phyloP scores from a whole-genome alignment of 2,797 vertebrate species.

The Aldrovandia affinis region DNA sequence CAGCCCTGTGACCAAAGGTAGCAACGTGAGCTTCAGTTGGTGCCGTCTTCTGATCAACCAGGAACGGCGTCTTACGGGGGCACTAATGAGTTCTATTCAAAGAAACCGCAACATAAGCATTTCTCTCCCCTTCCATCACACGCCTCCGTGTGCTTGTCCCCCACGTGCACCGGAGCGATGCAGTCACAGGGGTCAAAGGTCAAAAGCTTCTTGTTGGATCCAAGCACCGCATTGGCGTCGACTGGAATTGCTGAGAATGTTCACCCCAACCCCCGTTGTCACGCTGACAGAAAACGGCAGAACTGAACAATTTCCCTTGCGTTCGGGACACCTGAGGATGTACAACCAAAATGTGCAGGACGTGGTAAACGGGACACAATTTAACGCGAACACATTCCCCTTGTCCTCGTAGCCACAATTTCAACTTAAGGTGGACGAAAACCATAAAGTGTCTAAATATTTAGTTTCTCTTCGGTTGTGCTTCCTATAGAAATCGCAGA shows the following conservation, averaged over 20 bases:
- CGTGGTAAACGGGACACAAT: background rate
- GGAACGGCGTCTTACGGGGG: background rate
- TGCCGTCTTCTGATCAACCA: background rate
- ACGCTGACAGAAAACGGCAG: background rate
- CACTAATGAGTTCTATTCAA: slow-evolving; percentile 36
- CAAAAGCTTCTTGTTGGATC: background rate
- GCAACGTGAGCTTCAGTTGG: background rate
- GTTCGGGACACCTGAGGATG: background rate
- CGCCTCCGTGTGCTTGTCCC: background rate
- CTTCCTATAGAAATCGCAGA: background rate
- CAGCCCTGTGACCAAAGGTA: background rate
- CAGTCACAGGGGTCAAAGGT: background rate
- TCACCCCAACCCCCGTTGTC: background rate
- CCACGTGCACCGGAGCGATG: no score
- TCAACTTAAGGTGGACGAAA: background rate
- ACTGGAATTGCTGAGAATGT: background rate
- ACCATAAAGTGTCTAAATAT: background rate
- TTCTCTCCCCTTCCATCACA: slow-evolving; percentile 43
- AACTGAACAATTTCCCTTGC: background rate
- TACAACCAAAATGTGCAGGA: background rate
- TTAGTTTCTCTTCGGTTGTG: background rate
- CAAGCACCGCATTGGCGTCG: background rate
- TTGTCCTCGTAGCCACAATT: background rate
- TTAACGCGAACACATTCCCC: background rate
- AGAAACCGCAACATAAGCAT: slow-evolving; percentile 16